Base-by-base conservation (phyloP, 1,140 invertebrate genomes). In the Parasteatoda tepidariorum region DNA sequence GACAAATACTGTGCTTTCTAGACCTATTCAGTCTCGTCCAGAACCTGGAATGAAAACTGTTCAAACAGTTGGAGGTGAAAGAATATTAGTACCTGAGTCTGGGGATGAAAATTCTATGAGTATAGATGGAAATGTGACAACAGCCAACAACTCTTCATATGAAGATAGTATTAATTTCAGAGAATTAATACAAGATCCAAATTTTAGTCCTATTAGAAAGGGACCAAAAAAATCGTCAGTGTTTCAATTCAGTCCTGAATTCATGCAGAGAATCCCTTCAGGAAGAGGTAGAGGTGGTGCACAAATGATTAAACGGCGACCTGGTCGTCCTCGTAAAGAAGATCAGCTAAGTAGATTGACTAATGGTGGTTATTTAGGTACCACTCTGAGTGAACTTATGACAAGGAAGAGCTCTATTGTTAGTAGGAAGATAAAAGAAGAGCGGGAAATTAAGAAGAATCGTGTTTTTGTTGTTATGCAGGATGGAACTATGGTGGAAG, bases 401-500 rank as follows among this genome's bases (percentile, higher is more conserved):
- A 66, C 61, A 15, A 83, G 81, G 18, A 83, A 83, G 26, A 83
- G 81, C 31, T 83, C 81, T 24, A 83, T 83, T 59, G 81, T 83
- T 0, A 83, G 81, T 24, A 18, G 81, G 18, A 83, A 83, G 38
- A 83, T 83, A 18, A 73, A 74, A 74, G 81, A 83, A 62, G 81
- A 83, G 18, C 33, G 81, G 0, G 81, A 84, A 59, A 66, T 81
- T 28, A 81, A 82, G 48, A 85, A 85, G 38, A 85, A 85, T 67
- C 78, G 85, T n/a, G 55, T 85, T n/a, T 85, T 85, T 84, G 85
- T 85, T 3, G 85, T 85, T 2, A 84, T 84, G 71, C 76, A 79
- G 11, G 85, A 85, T 78, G 84, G 84, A 55, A 84, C 79, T 22
- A 85, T 84, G 67, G 84, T 85, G 3, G 85, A 85, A 71, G 81